These are phyloP conservation scores for Urophycis tenuis DNA, from an alignment of 2,797 vertebrate species.

Conservation along the genomic window DNA sequence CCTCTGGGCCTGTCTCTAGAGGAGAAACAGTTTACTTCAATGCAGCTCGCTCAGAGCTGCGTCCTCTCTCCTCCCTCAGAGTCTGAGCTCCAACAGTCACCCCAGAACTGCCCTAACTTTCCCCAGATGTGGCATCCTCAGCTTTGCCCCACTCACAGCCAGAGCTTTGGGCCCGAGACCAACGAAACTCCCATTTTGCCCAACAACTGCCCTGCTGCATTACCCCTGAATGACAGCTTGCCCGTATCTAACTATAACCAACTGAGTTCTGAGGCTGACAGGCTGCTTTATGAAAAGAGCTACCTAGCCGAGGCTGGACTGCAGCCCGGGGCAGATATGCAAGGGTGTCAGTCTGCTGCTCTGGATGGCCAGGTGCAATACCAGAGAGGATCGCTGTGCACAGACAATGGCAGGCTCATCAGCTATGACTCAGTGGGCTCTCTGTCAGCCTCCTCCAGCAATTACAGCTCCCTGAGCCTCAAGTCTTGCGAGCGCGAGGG, in stretches of 20 bases:
- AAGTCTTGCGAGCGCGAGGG: conserved; percentile 93
- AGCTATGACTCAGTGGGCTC: conserved; percentile 96
- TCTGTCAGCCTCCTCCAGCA: conserved; percentile 91
- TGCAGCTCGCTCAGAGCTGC: conserved; percentile 88
- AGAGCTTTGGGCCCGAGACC: conserved; percentile 77
- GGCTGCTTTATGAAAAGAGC: conserved; percentile 90
- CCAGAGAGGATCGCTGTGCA: conserved; percentile 87
- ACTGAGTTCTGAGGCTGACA: conserved; percentile 79
- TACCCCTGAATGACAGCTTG: conserved; percentile 75
- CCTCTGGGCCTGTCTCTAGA: conserved; percentile 77
- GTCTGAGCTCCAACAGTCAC: conserved; percentile 91
- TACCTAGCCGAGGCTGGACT: conserved; percentile 79
- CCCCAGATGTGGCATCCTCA: conserved; percentile 81
- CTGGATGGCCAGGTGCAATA: conserved; percentile 91
- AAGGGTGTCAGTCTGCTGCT: conserved; percentile 85
- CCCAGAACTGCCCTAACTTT: conserved; percentile 82
- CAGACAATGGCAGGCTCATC: conserved; percentile 91
- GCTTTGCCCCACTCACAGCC: conserved; percentile 63
- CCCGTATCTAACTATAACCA: conserved; percentile 81
- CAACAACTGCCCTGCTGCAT: conserved; percentile 72
- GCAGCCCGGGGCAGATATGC: conserved; percentile 86
- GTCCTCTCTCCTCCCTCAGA: conserved; percentile 91
- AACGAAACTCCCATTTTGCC: conserved; percentile 76
- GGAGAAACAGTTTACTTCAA: conserved; percentile 84
- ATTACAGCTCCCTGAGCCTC: conserved; percentile 94